phyloP scores from a whole-genome alignment of 2,113 vertebrate genomes.

The Rutilus rutilus region DNA sequence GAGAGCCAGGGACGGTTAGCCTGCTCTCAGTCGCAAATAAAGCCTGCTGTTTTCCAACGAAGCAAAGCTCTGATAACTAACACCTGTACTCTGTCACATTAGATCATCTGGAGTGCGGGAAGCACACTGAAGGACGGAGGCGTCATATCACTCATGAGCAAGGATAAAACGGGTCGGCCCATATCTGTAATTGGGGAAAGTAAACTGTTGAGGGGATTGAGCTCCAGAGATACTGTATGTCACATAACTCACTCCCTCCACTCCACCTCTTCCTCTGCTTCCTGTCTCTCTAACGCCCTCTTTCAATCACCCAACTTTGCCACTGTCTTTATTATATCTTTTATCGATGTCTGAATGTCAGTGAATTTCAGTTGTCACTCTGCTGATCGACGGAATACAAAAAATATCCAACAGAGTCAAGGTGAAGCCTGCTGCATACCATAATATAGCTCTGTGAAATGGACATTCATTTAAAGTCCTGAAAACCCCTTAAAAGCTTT shows the following conservation, averaged over 20 bases:
- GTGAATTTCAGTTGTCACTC: slow-evolving; percentile 1
- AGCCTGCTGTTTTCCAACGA: slow-evolving; percentile 61
- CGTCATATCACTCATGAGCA: slow-evolving; percentile 63
- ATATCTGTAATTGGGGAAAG: slow-evolving; percentile 76
- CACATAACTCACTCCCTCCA: slow-evolving; percentile 47
- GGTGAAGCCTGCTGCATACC: neutral
- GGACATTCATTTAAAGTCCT: neutral
- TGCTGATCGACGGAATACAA: slow-evolving; percentile 4
- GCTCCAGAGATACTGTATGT: slow-evolving; percentile 46
- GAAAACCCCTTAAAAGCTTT: neutral
- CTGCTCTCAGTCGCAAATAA: slow-evolving; percentile 68
- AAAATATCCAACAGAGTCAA: neutral
- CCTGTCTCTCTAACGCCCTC: neutral
- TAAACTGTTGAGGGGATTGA: slow-evolving; percentile 60
- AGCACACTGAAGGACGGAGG: slow-evolving; percentile 73
- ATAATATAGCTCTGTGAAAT: neutral
- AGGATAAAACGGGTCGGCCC: slow-evolving; percentile 69
- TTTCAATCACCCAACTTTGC: slow-evolving; percentile 11
- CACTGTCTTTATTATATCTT: slow-evolving; percentile 6
- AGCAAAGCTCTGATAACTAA: slow-evolving; percentile 47
- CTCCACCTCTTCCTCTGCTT: slow-evolving; percentile 24
- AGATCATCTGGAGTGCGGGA: slow-evolving; percentile 72
- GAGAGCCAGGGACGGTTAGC: slow-evolving; percentile 59
- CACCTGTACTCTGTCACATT: slow-evolving; percentile 67
- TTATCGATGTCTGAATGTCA: slow-evolving; percentile 30